A percentile compares a stretch with the other conserved stretches of the same genome.
Conservation (phyloP, 2,888 invertebrate genomes). For the Vannuccia rotundouncinata region DNA sequence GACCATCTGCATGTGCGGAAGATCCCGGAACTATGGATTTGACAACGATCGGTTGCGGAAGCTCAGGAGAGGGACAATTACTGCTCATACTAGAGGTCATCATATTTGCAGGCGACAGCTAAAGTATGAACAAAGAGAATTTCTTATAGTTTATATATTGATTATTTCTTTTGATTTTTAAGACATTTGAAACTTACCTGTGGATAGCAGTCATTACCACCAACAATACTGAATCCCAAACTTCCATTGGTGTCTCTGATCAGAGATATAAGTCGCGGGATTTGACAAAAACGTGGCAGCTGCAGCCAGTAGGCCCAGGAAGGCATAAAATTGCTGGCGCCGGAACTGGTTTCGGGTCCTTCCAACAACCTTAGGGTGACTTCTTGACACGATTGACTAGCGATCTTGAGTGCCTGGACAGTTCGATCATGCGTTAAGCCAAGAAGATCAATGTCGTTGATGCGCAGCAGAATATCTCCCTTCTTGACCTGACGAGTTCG, state of each 20-base stretch:
- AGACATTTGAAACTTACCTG: background rate
- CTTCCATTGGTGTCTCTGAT: conserved; percentile 51
- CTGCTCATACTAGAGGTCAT: background rate
- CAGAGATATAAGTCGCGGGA: conserved; percentile 54
- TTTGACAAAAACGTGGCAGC: conserved; percentile 56
- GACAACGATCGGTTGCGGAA: conserved; percentile 50
- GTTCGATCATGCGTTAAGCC: conserved; percentile 57
- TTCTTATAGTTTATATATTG: too few species aligned
- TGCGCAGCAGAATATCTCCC: conserved; percentile 58
- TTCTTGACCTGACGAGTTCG: conserved; percentile 48
- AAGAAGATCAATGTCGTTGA: conserved; percentile 56
- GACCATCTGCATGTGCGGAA: conserved; percentile 51
- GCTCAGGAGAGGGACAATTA: background rate
- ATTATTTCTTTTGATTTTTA: too few species aligned
- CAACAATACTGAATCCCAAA: conserved; percentile 59
- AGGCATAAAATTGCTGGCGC: conserved; percentile 57
- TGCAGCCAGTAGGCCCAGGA: conserved; percentile 59
- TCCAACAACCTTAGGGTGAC: too few species aligned
- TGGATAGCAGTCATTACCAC: conserved; percentile 53
- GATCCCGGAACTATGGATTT: conserved; percentile 58
- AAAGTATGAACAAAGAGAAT: too few species aligned
- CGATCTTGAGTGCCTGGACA: conserved; percentile 55
- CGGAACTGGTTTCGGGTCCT: conserved; percentile 43
- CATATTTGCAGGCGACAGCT: too few species aligned
- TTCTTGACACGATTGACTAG: conserved; percentile 33